Base-by-base conservation (phyloP, 2,888 invertebrate species). In the Himalopsyche kuldschensis region DNA sequence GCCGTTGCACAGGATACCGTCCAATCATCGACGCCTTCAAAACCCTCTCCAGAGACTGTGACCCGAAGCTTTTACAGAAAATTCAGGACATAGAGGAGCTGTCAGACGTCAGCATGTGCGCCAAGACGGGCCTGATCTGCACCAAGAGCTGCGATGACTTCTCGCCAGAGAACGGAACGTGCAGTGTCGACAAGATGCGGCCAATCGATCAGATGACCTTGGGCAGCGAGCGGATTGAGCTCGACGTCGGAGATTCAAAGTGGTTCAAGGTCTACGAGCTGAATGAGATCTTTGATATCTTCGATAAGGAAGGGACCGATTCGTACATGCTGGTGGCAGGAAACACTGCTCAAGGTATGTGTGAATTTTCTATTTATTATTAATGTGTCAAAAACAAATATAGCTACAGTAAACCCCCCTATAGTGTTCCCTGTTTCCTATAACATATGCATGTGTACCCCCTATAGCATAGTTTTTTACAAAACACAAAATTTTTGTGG, bases 21-120 rank as follows among this genome's bases (percentile, higher is more conserved):
- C 93, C 96, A 0, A 96, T 96, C 84, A 90, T 95, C 78, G 96
- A 96, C 88, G 94, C 96, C 4, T 95, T 96, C 89, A 96, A 96
- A 89, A 93, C 95, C 1, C 94, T 95, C 87, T 94, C 95, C 0
- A 90, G 88, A 0, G 94, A 95, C 87, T 92, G 93, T 5, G 91
- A 93, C 8, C 90, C 92, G 78, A 87, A 89, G 75, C 89, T 94
- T 15, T 88, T 89, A 0, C 89, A 92, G 10, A 91, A 91, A 87
- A 89, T 94, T 47, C 88, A 89, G 0, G 94, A 92, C 84, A 87
- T 92, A 47, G 91, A 92, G 89, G 91, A 92, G 84, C 85, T 92
- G 3, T 87, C 88, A 2, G 83, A 87, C 1, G 85, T 87, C 88
- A 87, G 80, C 30, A 63, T 86, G 30, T 86, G 87, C 85, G 76